Base-by-base conservation (phyloP, 2,888 invertebrate genomes). In the Epinotia demarniana region DNA sequence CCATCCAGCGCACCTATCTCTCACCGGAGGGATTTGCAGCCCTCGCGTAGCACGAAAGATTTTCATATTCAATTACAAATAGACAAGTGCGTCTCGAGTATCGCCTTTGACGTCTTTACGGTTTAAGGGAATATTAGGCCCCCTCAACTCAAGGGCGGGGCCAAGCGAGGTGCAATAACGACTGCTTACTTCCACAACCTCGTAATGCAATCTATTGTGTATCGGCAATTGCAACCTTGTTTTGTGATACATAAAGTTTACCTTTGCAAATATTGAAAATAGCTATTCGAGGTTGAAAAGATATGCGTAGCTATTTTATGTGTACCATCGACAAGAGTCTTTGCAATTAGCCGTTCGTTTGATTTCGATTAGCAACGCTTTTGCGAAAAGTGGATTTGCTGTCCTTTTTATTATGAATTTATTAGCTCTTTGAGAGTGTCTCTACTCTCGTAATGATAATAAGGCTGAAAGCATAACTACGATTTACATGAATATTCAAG, bases 21-120 rank as follows among this genome's bases (percentile, higher is more conserved):
- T 49, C 43, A 12, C 43, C 68, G 12, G 77, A 73, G 81, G 78
- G 80, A 75, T 83, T 83, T 79, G 83, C 84, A 80, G 76, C 83
- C 84, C 87, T 84, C 84, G 84, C 82, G 86, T 84, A 84, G 84
- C 84, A 85, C 83, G 83, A 90, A 91, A 92, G 91, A 91, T 93
- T 93, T 93, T 93, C 92, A 92, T 93, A 92, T 93, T 93, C 92
- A 92, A 93, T 93, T 93, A 92, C 92, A 93, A 92, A 93, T 90
- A 93, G 90, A 93, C 91, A 90, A 93, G 92, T 91, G 86, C 86
- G 92, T 92, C 92, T 92, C 90, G 82, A 92, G 92, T 83, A 86
- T 86, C 83, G 84, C 86, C 92, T 92, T 92, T 92, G 92, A 92
- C 92, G 85, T 91, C 88, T 90, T 87, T 85, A 88, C 90, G 89